A percentile compares a stretch with the other conserved stretches of the same genome.
phyloP scores from a whole-genome alignment of 2,797 vertebrate genomes.

The Spea hammondii region DNA sequence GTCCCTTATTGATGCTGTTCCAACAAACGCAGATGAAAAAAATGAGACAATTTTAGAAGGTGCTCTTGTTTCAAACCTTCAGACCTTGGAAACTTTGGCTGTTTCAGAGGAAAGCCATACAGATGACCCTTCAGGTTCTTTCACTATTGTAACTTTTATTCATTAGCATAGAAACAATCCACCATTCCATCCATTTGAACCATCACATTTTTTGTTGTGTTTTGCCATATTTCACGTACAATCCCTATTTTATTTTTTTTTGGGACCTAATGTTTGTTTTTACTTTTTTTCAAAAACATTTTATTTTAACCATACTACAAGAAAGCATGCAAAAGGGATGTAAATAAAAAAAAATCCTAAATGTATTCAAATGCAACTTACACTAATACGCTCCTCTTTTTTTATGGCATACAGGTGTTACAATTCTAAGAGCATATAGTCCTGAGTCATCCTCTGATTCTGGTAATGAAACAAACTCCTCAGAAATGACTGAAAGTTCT shows the following conservation, averaged over 20 bases:
- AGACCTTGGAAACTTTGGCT: slow-evolving; percentile 89
- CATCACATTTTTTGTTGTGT: slow-evolving; percentile 70
- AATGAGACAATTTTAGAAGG: slow-evolving; percentile 81
- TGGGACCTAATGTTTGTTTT: slow-evolving; percentile 60
- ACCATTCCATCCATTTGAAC: slow-evolving; percentile 74
- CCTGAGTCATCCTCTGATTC: slow-evolving; percentile 98
- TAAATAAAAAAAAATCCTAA: slow-evolving; percentile 47
- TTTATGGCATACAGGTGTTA: slow-evolving; percentile 90
- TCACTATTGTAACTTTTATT: slow-evolving; percentile 97
- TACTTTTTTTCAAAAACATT: slow-evolving; percentile 42
- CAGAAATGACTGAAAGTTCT: slow-evolving; percentile 98
- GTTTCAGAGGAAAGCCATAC: slow-evolving; percentile 94
- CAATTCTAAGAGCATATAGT: slow-evolving; percentile 96
- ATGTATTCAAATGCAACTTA: slow-evolving; percentile 64
- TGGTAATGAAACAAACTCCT: slow-evolving; percentile 98
- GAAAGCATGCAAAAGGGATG: background rate
- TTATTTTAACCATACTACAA: slow-evolving; percentile 23
- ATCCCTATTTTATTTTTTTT: slow-evolving; percentile 61
- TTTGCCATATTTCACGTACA: slow-evolving; percentile 58
- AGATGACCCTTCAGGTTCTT: slow-evolving; percentile 98
- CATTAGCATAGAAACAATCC: slow-evolving; percentile 74
- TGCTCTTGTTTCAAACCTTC: slow-evolving; percentile 86
- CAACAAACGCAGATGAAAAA: slow-evolving; percentile 77
- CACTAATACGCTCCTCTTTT: slow-evolving; percentile 77
- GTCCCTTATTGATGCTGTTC: slow-evolving; percentile 94